A percentile compares a stretch with the other conserved stretches of the same genome.
These are phyloP conservation scores for Parauchenoglanis ngamensis DNA, from an alignment of 2,797 vertebrate species.

Conservation along the genomic window DNA sequence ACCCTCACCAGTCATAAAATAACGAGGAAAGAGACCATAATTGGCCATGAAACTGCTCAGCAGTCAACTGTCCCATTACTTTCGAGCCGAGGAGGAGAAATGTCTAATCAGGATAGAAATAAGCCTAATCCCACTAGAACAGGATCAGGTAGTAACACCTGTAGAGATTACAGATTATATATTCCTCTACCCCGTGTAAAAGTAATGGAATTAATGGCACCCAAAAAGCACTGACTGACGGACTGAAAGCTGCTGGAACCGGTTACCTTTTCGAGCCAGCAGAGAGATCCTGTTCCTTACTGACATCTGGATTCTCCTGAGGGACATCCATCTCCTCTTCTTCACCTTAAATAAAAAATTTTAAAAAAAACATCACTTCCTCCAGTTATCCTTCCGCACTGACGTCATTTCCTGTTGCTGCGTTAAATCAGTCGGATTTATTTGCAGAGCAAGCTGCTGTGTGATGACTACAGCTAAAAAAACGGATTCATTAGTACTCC, in stretches of 20 bases:
- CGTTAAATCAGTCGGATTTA: neutral
- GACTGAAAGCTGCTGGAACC: neutral
- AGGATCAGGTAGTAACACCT: too few relatives aligned
- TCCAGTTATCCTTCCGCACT: neutral
- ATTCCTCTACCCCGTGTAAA: neutral
- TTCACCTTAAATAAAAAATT: neutral
- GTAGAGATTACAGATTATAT: neutral
- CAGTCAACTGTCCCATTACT: too few relatives aligned
- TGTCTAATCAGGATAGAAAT: too few relatives aligned
- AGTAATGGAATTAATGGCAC: neutral
- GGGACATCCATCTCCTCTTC: neutral
- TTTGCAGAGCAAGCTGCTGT: neutral
- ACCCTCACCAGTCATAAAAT: too few relatives aligned
- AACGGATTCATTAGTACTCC: neutral
- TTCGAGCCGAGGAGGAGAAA: too few relatives aligned
- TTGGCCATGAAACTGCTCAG: too few relatives aligned
- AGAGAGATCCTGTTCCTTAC: slow-evolving; percentile 41
- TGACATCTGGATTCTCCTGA: slow-evolving; percentile 27
- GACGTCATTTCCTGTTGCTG: neutral
- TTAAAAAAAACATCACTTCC: neutral
- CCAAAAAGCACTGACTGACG: neutral
- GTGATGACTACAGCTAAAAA: neutral
- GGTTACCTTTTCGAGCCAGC: slow-evolving; percentile 40
- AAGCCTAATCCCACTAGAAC: too few relatives aligned
- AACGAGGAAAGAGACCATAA: too few relatives aligned